A percentile compares a stretch with the other conserved stretches of the same genome.
Conservation (phyloP, 1,140 invertebrate species). For the Acyrthosiphon pisum region DNA sequence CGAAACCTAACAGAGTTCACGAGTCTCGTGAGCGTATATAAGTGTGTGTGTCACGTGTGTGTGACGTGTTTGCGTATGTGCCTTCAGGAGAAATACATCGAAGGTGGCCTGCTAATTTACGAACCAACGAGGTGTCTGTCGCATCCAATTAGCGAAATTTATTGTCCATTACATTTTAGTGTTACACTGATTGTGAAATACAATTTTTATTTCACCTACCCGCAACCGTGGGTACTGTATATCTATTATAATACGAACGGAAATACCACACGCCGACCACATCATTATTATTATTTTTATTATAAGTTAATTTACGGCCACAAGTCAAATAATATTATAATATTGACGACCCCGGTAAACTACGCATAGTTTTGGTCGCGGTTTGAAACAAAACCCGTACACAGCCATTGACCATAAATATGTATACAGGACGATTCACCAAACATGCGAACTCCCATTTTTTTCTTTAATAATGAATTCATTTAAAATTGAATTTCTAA, state of each 20-base stretch:
- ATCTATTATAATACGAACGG: not conserved
- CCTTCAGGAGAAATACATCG: not conserved
- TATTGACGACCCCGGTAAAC: not conserved
- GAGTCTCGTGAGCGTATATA: not conserved
- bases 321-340: not conserved
- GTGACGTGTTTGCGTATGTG: not conserved
- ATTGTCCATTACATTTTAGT: slow-evolving; percentile 23
- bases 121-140: not conserved
- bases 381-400: not conserved
- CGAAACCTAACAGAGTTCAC: not conserved
- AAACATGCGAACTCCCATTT: not conserved
- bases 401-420: not conserved
- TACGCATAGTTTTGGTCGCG: not conserved
- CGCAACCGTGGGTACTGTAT: not conserved
- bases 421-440: not conserved
- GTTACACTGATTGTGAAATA: slow-evolving; percentile 29
- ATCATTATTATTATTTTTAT: not conserved
- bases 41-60: not conserved
- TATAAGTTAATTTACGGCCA: not conserved
- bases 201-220: not conserved
- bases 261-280: not conserved
- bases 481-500: not conserved
- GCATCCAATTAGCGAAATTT: slow-evolving; percentile 51
- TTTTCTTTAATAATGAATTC: not conserved
- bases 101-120: slow-evolving; percentile 46